Evolutionary conservation across 2,888 invertebrate species (phyloP).

Genomic region (Hetaerina titia): DNA sequence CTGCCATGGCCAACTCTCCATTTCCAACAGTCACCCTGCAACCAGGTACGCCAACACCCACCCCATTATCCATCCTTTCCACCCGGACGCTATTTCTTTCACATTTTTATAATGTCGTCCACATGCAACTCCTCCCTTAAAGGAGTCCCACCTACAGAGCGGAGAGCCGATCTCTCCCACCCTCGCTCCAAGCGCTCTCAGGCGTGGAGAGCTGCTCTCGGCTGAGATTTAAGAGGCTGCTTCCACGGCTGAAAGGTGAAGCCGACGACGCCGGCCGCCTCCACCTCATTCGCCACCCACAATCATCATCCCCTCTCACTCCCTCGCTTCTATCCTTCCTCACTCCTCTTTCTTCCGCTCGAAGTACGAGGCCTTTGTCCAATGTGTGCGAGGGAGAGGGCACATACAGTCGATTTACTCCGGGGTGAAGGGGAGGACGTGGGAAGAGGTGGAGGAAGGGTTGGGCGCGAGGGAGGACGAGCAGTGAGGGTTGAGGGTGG

Average conservation of each 20-base stretch:
- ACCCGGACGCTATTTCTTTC: neutral
- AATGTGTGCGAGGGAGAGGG: neutral
- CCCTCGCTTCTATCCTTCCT: neutral
- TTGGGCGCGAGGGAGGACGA: neutral
- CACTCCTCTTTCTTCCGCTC: neutral
- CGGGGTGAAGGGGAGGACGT: neutral
- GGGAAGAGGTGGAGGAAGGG: neutral
- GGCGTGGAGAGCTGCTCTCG: conserved; percentile 23
- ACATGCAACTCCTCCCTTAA: neutral
- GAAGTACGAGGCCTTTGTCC: conserved; percentile 52
- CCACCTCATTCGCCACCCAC: neutral
- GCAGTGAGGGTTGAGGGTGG: neutral
- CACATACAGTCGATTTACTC: conserved; percentile 49
- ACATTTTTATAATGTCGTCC: neutral
- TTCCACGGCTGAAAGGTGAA: neutral
- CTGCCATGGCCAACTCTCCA: neutral
- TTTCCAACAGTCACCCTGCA: neutral
- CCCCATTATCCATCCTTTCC: neutral
- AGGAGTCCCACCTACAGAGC: neutral
- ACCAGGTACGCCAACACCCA: neutral
- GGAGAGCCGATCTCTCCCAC: neutral
- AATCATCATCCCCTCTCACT: neutral
- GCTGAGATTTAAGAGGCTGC: conserved; percentile 33
- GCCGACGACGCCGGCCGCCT: neutral
- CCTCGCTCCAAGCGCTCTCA: conserved; percentile 11